Percentiles rank a stretch among this genome's conserved stretches.
phyloP scores from a whole-genome alignment of 2,113 vertebrate species.

The Bombycilla garrulus region DNA sequence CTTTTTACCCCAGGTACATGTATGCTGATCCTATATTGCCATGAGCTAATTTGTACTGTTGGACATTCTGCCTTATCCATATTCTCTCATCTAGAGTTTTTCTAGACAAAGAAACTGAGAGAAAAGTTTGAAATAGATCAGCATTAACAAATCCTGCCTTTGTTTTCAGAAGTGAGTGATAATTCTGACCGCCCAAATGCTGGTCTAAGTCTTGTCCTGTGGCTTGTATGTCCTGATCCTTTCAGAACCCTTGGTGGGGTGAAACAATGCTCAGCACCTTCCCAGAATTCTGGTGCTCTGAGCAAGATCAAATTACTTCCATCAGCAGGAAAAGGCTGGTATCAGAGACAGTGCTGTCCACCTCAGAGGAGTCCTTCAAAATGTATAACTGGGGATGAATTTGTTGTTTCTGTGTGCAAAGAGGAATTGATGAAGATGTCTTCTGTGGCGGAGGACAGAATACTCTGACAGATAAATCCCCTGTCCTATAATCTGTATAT shows the following conservation, averaged over 20 bases:
- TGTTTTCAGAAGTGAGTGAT: background rate
- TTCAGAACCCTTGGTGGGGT: background rate
- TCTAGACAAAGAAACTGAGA: background rate
- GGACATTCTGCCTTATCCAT: background rate
- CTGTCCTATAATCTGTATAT: background rate
- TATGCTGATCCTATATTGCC: background rate
- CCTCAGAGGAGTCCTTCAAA: background rate
- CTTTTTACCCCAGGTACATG: background rate
- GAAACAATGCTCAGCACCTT: background rate
- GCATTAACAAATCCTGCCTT: background rate
- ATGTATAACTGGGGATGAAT: background rate
- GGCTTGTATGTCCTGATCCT: background rate
- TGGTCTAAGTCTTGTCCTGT: background rate
- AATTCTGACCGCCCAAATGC: background rate
- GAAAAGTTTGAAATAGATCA: background rate
- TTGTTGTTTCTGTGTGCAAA: background rate
- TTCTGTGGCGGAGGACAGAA: background rate
- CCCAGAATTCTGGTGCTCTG: background rate
- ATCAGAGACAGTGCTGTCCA: background rate
- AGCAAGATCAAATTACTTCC: background rate
- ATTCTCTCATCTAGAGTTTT: background rate
- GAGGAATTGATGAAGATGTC: background rate
- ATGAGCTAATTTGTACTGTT: background rate
- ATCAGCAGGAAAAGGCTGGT: background rate
- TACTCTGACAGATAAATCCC: background rate